Percentiles rank a stretch among this genome's conserved stretches.
Evolutionary conservation across 2,888 invertebrate genomes (phyloP).

Genomic region (Trisateles emortualis): DNA sequence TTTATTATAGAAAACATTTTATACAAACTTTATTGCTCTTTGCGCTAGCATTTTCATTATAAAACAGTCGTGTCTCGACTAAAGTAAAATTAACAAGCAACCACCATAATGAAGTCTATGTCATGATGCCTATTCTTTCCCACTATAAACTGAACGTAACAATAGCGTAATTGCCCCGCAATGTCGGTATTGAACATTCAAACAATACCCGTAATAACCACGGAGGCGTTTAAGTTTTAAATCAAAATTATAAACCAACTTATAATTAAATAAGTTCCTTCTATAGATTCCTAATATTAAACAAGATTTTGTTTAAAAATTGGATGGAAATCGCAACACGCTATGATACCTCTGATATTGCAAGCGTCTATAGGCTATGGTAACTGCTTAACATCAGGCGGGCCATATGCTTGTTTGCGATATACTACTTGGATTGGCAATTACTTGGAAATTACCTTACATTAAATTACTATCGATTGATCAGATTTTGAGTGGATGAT

Average conservation of each 20-base stretch:
- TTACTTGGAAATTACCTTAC: too few species aligned
- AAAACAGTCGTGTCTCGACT: background rate
- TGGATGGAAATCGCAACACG: too few species aligned
- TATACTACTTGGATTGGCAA: too few species aligned
- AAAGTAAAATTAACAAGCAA: background rate
- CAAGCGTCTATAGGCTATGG: too few species aligned
- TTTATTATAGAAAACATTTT: background rate
- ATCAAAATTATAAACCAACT: background rate
- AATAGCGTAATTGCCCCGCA: slow-evolving; percentile 6
- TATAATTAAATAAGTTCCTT: background rate
- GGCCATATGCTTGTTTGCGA: too few species aligned
- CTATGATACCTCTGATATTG: too few species aligned
- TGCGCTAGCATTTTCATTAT: background rate
- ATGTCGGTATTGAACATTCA: slow-evolving; percentile 1
- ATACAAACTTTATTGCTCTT: background rate
- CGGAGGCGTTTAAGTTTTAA: background rate
- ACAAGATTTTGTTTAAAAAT: too few species aligned
- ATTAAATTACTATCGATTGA: too few species aligned
- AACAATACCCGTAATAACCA: slow-evolving; percentile 6
- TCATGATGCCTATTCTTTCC: background rate
- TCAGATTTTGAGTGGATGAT: too few species aligned
- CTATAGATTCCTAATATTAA: slow-evolving; percentile 6
- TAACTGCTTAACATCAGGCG: too few species aligned
- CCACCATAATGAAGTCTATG: background rate
- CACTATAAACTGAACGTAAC: slow-evolving; percentile 3